Evolutionary conservation across 2,113 vertebrate genomes (phyloP).

Genomic region (Agapornis roseicollis): DNA sequence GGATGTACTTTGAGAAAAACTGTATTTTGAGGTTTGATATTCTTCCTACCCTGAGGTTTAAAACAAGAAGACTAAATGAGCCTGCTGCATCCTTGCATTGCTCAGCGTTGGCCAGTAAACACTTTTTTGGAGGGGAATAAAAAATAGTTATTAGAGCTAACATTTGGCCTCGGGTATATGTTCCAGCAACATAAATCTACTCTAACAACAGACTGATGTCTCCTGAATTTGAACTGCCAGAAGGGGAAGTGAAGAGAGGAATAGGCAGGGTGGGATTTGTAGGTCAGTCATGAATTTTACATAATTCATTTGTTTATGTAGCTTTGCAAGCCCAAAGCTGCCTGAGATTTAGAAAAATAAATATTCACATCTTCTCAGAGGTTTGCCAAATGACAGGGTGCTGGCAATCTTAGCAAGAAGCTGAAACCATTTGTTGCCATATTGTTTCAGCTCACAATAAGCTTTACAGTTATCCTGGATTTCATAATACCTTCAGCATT

Average conservation of each 20-base stretch:
- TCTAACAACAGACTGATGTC: neutral
- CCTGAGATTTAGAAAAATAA: conserved; percentile 6
- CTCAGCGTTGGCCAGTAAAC: neutral
- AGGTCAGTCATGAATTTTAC: conserved; percentile 29
- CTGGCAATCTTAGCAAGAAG: neutral
- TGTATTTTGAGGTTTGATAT: neutral
- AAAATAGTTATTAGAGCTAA: neutral
- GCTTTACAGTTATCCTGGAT: neutral
- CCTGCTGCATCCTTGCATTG: neutral
- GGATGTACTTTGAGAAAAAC: neutral
- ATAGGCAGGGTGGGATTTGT: neutral
- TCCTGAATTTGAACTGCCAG: conserved; percentile 25
- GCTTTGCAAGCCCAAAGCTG: conserved; percentile 38
- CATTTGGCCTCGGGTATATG: conserved; percentile 11
- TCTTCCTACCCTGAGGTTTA: neutral
- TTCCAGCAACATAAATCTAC: conserved; percentile 20
- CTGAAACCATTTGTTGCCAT: neutral
- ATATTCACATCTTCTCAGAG: neutral
- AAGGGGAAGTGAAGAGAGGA: neutral
- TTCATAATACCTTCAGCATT: neutral
- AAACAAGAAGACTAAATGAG: neutral
- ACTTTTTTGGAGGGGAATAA: neutral
- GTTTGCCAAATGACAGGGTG: neutral
- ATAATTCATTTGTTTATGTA: conserved; percentile 45
- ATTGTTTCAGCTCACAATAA: neutral